A percentile compares a stretch with the other conserved stretches of the same genome.
Evolutionary conservation across 2,888 invertebrate species (phyloP).

Genomic region (Acanthosepion esculentum): DNA sequence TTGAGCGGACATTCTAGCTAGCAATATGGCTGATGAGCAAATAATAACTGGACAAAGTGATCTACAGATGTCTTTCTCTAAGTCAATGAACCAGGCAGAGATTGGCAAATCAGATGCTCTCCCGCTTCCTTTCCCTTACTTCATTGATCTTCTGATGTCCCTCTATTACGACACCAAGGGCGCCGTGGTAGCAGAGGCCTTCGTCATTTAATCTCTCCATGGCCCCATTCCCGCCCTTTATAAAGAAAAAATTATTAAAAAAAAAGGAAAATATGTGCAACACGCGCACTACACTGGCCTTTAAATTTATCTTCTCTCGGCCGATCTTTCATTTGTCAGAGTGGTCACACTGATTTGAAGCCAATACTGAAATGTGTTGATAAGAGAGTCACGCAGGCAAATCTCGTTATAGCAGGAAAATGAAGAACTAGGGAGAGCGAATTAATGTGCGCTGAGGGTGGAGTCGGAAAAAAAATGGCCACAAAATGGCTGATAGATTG

Average conservation of each 20-base stretch:
- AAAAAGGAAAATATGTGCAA: neutral
- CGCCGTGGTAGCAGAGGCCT: neutral
- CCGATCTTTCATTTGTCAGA: neutral
- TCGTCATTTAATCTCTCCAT: neutral
- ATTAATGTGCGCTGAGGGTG: no score
- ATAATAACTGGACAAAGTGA: neutral
- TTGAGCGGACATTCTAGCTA: neutral
- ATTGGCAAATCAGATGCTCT: neutral
- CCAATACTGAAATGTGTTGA: neutral
- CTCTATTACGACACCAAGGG: neutral
- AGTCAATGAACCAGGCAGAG: neutral
- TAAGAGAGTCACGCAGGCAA: neutral
- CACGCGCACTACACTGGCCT: neutral
- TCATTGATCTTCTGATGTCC: neutral
- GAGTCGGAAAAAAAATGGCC: neutral
- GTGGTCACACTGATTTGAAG: neutral
- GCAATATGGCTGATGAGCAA: neutral
- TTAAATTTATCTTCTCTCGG: neutral
- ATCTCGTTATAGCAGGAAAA: neutral
- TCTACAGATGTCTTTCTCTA: slow-evolving; percentile 6
- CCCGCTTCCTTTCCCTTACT: neutral
- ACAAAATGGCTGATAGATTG: neutral
- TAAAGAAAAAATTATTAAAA: neutral
- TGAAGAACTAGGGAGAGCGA: neutral
- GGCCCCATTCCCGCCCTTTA: neutral